Evolutionary conservation across 2,888 invertebrate species (phyloP).

Genomic region (Monoplex corrugatus): DNA sequence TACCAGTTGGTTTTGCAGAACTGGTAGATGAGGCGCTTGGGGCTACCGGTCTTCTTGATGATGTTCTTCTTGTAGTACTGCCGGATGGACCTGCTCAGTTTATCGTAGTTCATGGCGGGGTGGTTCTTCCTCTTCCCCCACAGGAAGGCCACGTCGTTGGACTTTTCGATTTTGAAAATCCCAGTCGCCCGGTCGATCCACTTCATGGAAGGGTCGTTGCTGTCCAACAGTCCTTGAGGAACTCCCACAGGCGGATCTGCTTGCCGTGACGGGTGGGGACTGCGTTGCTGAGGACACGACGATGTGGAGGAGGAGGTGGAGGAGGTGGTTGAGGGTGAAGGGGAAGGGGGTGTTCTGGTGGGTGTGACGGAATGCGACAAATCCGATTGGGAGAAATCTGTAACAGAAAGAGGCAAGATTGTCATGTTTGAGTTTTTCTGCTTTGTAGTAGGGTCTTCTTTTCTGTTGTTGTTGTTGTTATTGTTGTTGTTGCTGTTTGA

Average conservation of each 20-base stretch:
- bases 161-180: slow-evolving; percentile 99
- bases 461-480: not conserved
- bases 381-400: not conserved
- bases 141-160: slow-evolving; percentile 95
- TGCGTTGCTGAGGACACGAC: not conserved
- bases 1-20: slow-evolving; percentile 88
- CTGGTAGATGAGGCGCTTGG: slow-evolving; percentile 98
- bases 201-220: slow-evolving; percentile 94
- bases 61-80: slow-evolving; percentile 83
- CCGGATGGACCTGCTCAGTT: slow-evolving; percentile 82
- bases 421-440: not conserved
- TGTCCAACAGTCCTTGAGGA: slow-evolving; percentile 93
- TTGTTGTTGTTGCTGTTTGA: not conserved
- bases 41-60: slow-evolving; percentile 96
- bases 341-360: not conserved
- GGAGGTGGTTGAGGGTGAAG: not conserved
- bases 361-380: no score
- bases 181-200: slow-evolving; percentile 95
- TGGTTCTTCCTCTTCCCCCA: slow-evolving; percentile 99
- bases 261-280: slow-evolving; percentile 60
- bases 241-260: slow-evolving; percentile 98
- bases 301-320: not conserved
- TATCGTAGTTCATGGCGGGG: slow-evolving; percentile 99
- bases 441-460: not conserved
- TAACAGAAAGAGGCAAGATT: not conserved